These are phyloP conservation scores for Sphinx pinastri DNA, from an alignment of 2,888 invertebrate species.

Conservation along the genomic window DNA sequence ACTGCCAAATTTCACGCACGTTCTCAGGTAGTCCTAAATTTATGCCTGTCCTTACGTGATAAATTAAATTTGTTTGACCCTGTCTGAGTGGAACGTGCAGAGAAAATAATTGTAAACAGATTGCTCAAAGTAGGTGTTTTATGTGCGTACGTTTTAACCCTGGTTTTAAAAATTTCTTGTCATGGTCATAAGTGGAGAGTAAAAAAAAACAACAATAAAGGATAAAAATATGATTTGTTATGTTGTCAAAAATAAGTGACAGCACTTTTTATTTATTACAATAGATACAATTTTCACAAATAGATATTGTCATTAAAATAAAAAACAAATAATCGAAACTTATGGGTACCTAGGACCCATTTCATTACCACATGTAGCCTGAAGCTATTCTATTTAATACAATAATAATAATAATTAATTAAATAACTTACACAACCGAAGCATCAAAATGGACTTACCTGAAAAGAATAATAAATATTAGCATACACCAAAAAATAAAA, in stretches of 20 bases:
- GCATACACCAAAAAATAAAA: not conserved
- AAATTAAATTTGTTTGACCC: not conserved
- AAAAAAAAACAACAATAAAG: too few species aligned
- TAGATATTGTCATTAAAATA: too few species aligned
- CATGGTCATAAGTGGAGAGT: not conserved
- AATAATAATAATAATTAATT: not conserved
- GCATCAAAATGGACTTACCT: not conserved
- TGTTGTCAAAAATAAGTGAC: too few species aligned
- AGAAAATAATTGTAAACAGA: constrained; percentile 3
- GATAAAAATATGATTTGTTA: too few species aligned
- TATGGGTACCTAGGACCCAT: too few species aligned
- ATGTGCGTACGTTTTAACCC: not conserved
- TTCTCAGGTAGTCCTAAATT: not conserved
- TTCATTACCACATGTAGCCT: too few species aligned
- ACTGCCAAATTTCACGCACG: not conserved
- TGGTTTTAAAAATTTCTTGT: not conserved
- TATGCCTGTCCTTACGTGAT: not conserved
- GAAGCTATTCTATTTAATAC: too few species aligned
- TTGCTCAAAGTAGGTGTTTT: not conserved
- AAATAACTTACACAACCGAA: not conserved
- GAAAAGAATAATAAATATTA: not conserved
- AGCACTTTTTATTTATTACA: too few species aligned
- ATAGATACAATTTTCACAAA: too few species aligned
- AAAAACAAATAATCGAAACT: too few species aligned
- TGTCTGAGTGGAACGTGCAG: not conserved